Evolutionary conservation across 2,113 vertebrate genomes (phyloP), one percentile per base, ranked within the genome.

Genomic region (Neolamprologus caudopunctatus): DNA sequence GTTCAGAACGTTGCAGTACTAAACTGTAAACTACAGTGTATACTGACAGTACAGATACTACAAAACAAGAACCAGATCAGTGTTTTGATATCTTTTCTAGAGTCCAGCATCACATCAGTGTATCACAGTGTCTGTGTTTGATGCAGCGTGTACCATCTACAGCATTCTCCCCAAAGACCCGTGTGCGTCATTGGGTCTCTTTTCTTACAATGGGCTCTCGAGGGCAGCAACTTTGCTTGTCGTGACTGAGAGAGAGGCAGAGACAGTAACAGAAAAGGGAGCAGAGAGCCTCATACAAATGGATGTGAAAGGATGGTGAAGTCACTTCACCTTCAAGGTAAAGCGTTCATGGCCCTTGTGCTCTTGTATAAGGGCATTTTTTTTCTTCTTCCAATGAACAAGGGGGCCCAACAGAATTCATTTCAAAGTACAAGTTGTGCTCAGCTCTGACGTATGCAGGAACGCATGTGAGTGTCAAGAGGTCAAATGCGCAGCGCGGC

Each of bases 251-350:
- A 55, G 47, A 85, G 85, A 83, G 58, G 26, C 63, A 87, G 63
- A 63, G 21, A 50, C 47, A 14, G 47, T 24, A 54, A 81, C 61
- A 50, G 47, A 71, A 33, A 31, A 50, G 73, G 73, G 68, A 85
- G 85, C 42, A 73, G 79, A 86, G 16, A 37, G 28, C 68, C 2
- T 26, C 35, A 68, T 45, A 61, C 14, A 66, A 66, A 71, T 57
- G 45, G 26, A 78, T 31, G 73, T 78, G 45, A 78, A 78, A 78
- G 45, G 73, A 78, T 19, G 26, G 45, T 31, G 73, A 78, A 78
- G 45, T 78, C 73, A 78, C 40, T 83, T 88, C 83, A 79, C 87
- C 89, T 83, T 90, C 82, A 83, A 91, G 87, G 73, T 93, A 81
- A 92, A 90, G 80, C 58, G 11, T 82, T 87, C 50, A 42, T 24